phyloP scores from a whole-genome alignment of 2,797 vertebrate species.

The Girardinus metallicus region DNA sequence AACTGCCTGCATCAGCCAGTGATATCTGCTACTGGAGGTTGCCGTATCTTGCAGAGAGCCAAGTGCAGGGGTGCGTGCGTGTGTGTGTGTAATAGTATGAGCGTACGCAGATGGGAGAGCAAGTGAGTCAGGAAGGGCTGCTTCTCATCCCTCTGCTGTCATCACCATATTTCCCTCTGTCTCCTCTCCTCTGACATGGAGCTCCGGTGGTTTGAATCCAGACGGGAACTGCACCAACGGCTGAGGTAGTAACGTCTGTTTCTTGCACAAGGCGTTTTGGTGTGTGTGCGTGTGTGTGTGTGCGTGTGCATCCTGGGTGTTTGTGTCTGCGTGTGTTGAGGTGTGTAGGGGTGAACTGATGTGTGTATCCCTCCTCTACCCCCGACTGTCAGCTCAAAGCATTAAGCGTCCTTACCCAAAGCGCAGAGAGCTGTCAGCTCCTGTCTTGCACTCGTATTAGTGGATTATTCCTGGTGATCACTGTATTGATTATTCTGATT shows the following conservation, averaged over 20 bases:
- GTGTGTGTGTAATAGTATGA: slow-evolving; percentile 36
- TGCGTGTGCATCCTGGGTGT: slow-evolving; percentile 49
- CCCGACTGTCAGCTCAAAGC: slow-evolving; percentile 23
- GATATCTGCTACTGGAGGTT: slow-evolving; percentile 55
- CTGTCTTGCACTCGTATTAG: not conserved
- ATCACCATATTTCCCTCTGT: slow-evolving; percentile 54
- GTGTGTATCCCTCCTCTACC: slow-evolving; percentile 9
- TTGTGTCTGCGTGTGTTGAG: slow-evolving; percentile 3
- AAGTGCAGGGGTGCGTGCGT: slow-evolving; percentile 4
- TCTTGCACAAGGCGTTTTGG: not conserved
- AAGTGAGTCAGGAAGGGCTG: slow-evolving; percentile 72
- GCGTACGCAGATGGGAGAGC: slow-evolving; percentile 65
- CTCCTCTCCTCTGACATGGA: slow-evolving; percentile 72
- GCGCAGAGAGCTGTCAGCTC: slow-evolving; percentile 6
- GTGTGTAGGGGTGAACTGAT: slow-evolving; percentile 10
- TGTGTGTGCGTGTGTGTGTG: slow-evolving; percentile 7
- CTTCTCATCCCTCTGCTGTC: slow-evolving; percentile 67
- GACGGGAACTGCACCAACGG: slow-evolving; percentile 63
- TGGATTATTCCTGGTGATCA: not conserved
- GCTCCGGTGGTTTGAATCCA: slow-evolving; percentile 67
- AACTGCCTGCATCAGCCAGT: slow-evolving; percentile 69
- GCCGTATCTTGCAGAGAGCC: slow-evolving; percentile 58
- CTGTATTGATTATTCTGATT: slow-evolving; percentile 8
- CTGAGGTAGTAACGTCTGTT: slow-evolving; percentile 71
- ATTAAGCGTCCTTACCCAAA: slow-evolving; percentile 15